Evolutionary conservation across 2,113 vertebrate species (phyloP), one percentile per base, ranked within the genome.

Genomic region (Catharus minimus): DNA sequence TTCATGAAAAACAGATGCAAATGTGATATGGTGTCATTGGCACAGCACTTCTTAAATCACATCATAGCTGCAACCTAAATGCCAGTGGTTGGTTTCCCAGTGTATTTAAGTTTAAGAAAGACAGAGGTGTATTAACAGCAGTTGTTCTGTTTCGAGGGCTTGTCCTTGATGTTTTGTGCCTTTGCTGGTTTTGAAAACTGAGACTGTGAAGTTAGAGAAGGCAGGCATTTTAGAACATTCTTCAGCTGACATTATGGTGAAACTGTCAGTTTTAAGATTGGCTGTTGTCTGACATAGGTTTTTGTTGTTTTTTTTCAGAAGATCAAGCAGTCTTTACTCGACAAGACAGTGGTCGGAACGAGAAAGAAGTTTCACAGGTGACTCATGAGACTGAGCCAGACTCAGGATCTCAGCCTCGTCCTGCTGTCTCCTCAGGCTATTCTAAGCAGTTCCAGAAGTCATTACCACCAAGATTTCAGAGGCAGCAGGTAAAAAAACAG

Each of bases 391-490:
- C 95, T 50, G 99, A 99, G 92, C 95, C 95, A 44, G 99, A 99
- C n/a, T 93, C 97, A 7, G 98, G 98, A 15, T 95, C 98, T 72
- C 98, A 98, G 2, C 97, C 98, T 94, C 98, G 99, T 52, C 99
- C 99, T 77, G 97, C 99, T 87, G 97, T 99, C 33, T 97, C 98
- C 78, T 98, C 99, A 3, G 99, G 99, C 93, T 99, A 99, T 96
- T 99, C 99, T 61, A 99, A 99, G 89, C 99, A 99, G 96, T 99
- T 99, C 95, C 99, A 99, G 90, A 99, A 99, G 84, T 99, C 99
- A 58, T 95, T 99, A 44, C 99, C 99, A 39, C 99, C 99, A 55
- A 98, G 99, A 86, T 99, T 99, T 95, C 99, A 99, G 88, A 97
- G 99, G 90, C 99, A 99, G 85, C 99, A 99, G 99, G 99, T 99